Base-by-base conservation (phyloP, 1,140 invertebrate genomes). In the Halictus rubicundus region DNA sequence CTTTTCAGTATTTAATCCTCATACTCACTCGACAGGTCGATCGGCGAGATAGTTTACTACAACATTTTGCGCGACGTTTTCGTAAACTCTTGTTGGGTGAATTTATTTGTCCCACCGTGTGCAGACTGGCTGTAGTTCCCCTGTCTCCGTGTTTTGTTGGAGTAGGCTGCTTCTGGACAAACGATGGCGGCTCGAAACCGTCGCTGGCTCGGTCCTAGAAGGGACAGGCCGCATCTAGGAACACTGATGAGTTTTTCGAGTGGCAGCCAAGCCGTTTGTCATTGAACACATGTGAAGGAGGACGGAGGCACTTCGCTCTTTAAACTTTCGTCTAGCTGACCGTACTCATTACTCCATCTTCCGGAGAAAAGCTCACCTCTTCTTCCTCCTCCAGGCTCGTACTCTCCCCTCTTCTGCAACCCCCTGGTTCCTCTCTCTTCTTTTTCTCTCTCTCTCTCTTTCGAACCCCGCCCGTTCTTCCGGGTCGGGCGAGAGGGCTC, bases 181-280 rank as follows among this genome's bases (percentile, higher is more conserved):
- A n/a, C 32, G 52, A 8, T 12, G 42, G 10, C 25, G 25, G 54
- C 9, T 82, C 74, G 37, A 69, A 69, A 0, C 52, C 27, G 42
- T 81, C 57, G 39, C 63, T 83, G 68, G 16, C 61, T 42, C 49
- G 37, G 21, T 60, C 39, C 68, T 74, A 64, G 27, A 54, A 64
- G 59, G 46, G 64, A 80, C 63, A 84, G 69, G 59, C 70, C 75
- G 52, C 74, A 74, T 85, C 79, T 79, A 60, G 65, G 77, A 83
- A 89, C 81, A 81, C 77, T 90, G 86, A 90, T 88, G 87, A 90
- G 88, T 88, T 90, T 90, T 90, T 91, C 85, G 81, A 89, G 89
- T 87, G 84, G 84, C 81, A 68, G 76, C 75, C 82, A 78, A 81
- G 74, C 84, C 80, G 84, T 89, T 90, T 88, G 83, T 88, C 87